Conservation (phyloP, 2,113 vertebrate species). For the Euleptes europaea region DNA sequence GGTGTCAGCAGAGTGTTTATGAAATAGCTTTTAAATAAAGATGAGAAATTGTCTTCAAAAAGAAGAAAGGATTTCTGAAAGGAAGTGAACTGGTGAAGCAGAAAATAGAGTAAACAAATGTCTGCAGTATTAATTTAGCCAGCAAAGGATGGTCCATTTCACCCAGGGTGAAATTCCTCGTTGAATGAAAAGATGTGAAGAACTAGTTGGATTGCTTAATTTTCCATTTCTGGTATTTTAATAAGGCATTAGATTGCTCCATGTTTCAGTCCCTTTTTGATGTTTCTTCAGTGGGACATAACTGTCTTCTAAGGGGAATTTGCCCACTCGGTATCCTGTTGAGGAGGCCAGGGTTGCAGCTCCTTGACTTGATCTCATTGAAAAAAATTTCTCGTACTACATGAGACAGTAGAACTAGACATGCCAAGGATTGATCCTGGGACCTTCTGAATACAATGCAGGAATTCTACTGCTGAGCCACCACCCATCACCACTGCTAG, state of each 20-base stretch:
- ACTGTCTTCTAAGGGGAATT: too few species aligned
- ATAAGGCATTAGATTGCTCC: not conserved
- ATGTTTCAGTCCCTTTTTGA: not conserved
- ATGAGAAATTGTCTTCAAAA: not conserved
- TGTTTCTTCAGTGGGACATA: not conserved
- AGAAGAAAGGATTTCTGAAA: not conserved
- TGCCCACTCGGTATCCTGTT: too few species aligned
- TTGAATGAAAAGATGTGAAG: not conserved
- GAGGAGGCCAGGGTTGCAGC: too few species aligned
- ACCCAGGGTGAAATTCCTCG: not conserved
- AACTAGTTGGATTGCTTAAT: not conserved
- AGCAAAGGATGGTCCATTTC: not conserved
- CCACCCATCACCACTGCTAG: not conserved
- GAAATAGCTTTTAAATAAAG: not conserved
- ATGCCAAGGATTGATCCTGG: too few species aligned
- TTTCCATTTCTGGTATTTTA: not conserved
- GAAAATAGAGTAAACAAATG: slow-evolving; percentile 12
- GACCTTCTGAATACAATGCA: too few species aligned
- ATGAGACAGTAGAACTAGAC: too few species aligned
- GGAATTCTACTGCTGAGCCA: too few species aligned
- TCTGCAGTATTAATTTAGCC: not conserved
- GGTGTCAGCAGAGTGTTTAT: not conserved
- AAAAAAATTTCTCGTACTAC: too few species aligned
- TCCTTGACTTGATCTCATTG: too few species aligned
- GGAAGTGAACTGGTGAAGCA: not conserved